Percentiles rank a stretch among this genome's conserved stretches.
Evolutionary conservation across 1,140 invertebrate species (phyloP).

Genomic region (Eciton burchellii): DNA sequence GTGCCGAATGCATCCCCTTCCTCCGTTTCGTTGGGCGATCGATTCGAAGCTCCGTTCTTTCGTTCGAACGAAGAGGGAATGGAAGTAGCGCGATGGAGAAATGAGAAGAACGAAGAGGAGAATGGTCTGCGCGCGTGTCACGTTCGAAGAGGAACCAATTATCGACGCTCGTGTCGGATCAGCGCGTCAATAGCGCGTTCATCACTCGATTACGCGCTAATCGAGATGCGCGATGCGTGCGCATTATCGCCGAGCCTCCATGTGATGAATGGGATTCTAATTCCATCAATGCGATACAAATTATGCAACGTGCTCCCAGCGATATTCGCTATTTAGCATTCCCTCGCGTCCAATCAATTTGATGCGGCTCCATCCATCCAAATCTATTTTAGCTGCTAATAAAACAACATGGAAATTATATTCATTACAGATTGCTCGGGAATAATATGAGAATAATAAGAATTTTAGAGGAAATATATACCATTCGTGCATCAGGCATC

Average conservation of each 20-base stretch:
- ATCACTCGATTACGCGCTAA: background rate
- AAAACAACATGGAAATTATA: too few relatives aligned
- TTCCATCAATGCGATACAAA: background rate
- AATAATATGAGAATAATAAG: background rate
- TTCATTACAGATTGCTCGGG: background rate
- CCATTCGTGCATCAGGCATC: too few relatives aligned
- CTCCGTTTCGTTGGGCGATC: background rate
- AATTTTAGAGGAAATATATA: background rate
- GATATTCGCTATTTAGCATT: background rate
- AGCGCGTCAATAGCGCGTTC: constrained; percentile 12
- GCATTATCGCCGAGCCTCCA: background rate
- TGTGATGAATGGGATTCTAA: background rate
- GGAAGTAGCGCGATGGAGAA: background rate
- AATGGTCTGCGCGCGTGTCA: constrained; percentile 11
- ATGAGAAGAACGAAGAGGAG: constrained; percentile 4
- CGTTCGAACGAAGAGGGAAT: background rate
- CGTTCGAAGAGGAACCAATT: constrained; percentile 35
- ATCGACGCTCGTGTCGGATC: constrained; percentile 16
- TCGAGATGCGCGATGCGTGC: background rate
- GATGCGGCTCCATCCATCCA: too few relatives aligned
- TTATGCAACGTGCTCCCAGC: background rate
- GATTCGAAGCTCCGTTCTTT: constrained; percentile 25
- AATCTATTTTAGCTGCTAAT: too few relatives aligned
- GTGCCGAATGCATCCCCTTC: constrained; percentile 11
- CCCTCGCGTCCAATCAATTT: background rate